Percentiles rank a stretch among this genome's conserved stretches.
phyloP scores from a whole-genome alignment of 1,140 invertebrate genomes.

The Sycobia sp. region DNA sequence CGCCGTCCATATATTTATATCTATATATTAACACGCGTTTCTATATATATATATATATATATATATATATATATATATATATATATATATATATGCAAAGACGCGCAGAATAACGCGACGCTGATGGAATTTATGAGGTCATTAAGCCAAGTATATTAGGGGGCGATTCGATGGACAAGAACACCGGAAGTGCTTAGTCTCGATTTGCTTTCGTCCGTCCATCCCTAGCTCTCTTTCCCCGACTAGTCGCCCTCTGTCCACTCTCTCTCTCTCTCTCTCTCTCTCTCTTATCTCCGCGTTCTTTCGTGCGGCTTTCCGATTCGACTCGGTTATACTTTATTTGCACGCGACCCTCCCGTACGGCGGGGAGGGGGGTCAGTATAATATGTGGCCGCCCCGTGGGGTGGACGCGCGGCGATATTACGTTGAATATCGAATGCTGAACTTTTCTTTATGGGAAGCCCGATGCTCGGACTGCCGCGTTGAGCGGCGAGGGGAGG shows the following conservation, averaged over 20 bases:
- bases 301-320: constrained; percentile 43
- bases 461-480: too few relatives aligned
- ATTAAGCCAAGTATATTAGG: constrained; percentile 45
- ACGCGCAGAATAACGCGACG: too few relatives aligned
- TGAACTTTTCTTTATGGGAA: constrained; percentile 36
- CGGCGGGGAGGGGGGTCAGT: constrained; percentile 27
- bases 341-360: constrained; percentile 21
- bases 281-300: not conserved
- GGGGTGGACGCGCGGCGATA: constrained; percentile 24
- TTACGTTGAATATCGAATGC: constrained; percentile 52
- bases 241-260: too few relatives aligned
- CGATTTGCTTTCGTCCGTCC: constrained; percentile 41
- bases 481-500: not conserved
- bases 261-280: not conserved
- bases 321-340: constrained; percentile 51
- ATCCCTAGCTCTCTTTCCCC: not conserved
- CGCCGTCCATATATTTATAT: too few relatives aligned
- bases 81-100: too few relatives aligned
- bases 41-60: too few relatives aligned
- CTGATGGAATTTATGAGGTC: constrained; percentile 42
- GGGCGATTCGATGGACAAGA: constrained; percentile 32
- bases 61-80: too few relatives aligned
- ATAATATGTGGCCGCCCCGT: constrained; percentile 18
- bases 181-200: constrained; percentile 53
- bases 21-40: too few relatives aligned